Conservation (phyloP, 2,888 invertebrate species). For the Thalpophila matura region DNA sequence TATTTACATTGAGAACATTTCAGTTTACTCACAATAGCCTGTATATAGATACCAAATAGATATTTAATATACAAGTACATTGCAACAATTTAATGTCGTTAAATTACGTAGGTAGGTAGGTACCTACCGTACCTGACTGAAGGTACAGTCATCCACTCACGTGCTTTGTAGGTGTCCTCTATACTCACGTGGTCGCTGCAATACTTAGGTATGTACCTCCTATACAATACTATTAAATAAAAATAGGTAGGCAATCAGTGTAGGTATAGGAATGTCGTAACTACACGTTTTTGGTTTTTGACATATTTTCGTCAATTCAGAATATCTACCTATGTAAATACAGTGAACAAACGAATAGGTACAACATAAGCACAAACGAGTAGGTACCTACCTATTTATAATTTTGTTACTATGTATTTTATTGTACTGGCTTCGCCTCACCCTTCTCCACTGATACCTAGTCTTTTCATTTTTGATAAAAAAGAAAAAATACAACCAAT, state of each 20-base stretch:
- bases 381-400: too few relatives aligned
- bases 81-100: slow-evolving; percentile 1
- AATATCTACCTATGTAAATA: too few relatives aligned
- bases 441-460: too few relatives aligned
- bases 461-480: too few relatives aligned
- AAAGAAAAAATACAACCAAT: too few relatives aligned
- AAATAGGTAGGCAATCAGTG: slow-evolving; percentile 17
- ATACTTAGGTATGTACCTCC: too few relatives aligned
- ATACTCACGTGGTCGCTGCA: slow-evolving; percentile 1
- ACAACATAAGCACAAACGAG: too few relatives aligned
- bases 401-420: too few relatives aligned
- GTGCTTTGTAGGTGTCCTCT: slow-evolving; percentile 27
- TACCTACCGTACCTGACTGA: too few relatives aligned
- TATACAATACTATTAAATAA: slow-evolving; percentile 14
- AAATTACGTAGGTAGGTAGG: slow-evolving; percentile 1
- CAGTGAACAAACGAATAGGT: too few relatives aligned
- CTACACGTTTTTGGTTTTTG: slow-evolving; percentile 33
- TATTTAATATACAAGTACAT: not conserved
- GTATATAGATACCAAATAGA: not conserved
- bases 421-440: too few relatives aligned
- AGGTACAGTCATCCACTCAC: slow-evolving; percentile 27
- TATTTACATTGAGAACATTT: slow-evolving; percentile 2
- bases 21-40: not conserved
- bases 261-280: slow-evolving; percentile 15
- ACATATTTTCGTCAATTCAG: too few relatives aligned